Conservation (phyloP, 37 sponge, comb jelly and placozoan genomes). For the Ianthella basta region DNA sequence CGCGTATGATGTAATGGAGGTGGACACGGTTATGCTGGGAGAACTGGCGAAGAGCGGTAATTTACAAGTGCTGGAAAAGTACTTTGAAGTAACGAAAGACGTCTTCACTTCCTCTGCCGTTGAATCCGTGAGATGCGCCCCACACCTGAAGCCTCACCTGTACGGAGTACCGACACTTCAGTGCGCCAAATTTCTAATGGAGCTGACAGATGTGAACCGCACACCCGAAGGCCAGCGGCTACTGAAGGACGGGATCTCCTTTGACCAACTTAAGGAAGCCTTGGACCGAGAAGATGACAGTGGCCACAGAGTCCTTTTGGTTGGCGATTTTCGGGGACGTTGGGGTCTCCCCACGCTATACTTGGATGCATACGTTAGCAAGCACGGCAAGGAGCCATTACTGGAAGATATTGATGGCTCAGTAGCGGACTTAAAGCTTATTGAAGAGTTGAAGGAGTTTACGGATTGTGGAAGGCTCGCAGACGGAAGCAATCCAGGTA, state of each 20-base stretch:
- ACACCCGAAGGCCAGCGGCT: not conserved
- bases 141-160: not conserved
- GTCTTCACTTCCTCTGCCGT: constrained; percentile 17
- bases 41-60: constrained; percentile 17
- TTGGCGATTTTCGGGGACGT: constrained; percentile 34
- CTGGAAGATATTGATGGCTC: constrained; percentile 28
- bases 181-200: constrained; percentile 50
- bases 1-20: constrained; percentile 43
- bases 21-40: constrained; percentile 44
- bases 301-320: constrained; percentile 12
- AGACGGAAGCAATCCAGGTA: constrained; percentile 27
- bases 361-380: constrained; percentile 39
- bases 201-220: not conserved
- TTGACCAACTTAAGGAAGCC: constrained; percentile 25
- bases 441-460: constrained; percentile 19
- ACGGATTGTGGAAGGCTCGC: constrained; percentile 15
- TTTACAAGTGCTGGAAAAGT: constrained; percentile 11
- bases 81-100: constrained; percentile 14
- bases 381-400: not conserved
- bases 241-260: constrained; percentile 30
- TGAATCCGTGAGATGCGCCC: not conserved
- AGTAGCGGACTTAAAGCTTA: not conserved
- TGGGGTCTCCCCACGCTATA: constrained; percentile 42
- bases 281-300: constrained; percentile 7
- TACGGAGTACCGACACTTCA: constrained; percentile 48